Evolutionary conservation across 2,888 invertebrate species (phyloP), one percentile per base, ranked within the genome.

Genomic region (Papilio protenor): DNA sequence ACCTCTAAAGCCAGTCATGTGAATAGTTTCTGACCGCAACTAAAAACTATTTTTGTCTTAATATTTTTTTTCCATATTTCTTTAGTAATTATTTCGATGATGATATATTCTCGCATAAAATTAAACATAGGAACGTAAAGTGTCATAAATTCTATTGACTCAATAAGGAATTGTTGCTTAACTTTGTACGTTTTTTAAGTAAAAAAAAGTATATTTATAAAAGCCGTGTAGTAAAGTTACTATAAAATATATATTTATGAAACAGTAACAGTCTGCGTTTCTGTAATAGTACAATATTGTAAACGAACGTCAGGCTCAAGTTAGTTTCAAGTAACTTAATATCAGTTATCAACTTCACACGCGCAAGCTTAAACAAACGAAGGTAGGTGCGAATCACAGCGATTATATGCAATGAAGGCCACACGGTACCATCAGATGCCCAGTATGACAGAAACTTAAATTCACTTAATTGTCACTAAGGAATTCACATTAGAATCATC

Each of bases 321-420:
- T 40, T 40, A 40, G 40, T 40, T 18, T 66, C 40, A 73, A 72
- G 78, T 77, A 80, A 78, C 77, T 80, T 77, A 76, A 76, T 76
- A 79, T 77, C 66, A 80, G 64, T 74, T 74, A 76, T 69, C 75
- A 76, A 70, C 72, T 78, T 78, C 75, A 61, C 78, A 70, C 75
- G 75, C 72, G 12, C 23, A 21, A 55, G 64, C 45, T 73, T 77
- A 45, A 57, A 69, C 69, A 73, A 77, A 73, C 77, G 69, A 74
- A 79, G 77, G 55, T 69, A 77, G 76, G 76, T 69, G 76, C 64
- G 76, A 77, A 79, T 76, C 70, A 40, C 77, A 70, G 70, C 75
- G 80, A 73, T 74, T 74, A 76, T 75, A 77, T 71, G 33, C 55
- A 69, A 76, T 75, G 79, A 81, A 81, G 81, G 81, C 52, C 79